phyloP scores from a whole-genome alignment of 1,140 invertebrate genomes.

The Pseudachorutes palmiensis region DNA sequence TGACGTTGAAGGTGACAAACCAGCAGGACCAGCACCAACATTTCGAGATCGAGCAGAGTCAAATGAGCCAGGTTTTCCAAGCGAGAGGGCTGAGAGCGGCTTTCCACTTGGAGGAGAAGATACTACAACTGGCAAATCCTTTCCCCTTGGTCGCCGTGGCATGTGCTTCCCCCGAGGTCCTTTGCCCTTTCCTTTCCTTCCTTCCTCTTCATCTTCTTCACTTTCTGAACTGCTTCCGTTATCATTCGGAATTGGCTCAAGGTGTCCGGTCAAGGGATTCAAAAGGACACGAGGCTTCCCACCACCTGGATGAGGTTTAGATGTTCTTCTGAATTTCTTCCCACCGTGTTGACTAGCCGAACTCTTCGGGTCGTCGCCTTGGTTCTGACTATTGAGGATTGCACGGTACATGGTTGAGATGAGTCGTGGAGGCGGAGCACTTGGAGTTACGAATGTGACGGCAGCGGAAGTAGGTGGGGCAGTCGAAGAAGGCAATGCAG shows the following conservation, averaged over 20 bases:
- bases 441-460: not conserved
- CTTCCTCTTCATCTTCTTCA: conserved; percentile 29
- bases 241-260: conserved; percentile 70
- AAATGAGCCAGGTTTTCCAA: not conserved
- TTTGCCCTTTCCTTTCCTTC: conserved; percentile 19
- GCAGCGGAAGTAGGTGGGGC: not conserved
- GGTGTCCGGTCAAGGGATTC: conserved; percentile 74
- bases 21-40: conserved; percentile 3
- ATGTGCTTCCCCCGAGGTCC: conserved; percentile 12
- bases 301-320: not conserved
- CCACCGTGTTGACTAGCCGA: not conserved
- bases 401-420: conserved; percentile 7
- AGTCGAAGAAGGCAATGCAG: not conserved
- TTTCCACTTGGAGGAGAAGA: not conserved
- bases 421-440: not conserved
- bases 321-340: not conserved
- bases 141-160: not conserved
- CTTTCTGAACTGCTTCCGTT: conserved; percentile 45
- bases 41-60: not conserved
- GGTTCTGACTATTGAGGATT: conserved; percentile 9
- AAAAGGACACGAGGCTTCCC: conserved; percentile 58
- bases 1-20: not conserved
- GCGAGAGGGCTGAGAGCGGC: not conserved
- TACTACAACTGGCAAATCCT: not conserved
- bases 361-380: not conserved